These are phyloP conservation scores for Hymenopus coronatus DNA, from an alignment of 2,888 invertebrate species.

Conservation along the genomic window DNA sequence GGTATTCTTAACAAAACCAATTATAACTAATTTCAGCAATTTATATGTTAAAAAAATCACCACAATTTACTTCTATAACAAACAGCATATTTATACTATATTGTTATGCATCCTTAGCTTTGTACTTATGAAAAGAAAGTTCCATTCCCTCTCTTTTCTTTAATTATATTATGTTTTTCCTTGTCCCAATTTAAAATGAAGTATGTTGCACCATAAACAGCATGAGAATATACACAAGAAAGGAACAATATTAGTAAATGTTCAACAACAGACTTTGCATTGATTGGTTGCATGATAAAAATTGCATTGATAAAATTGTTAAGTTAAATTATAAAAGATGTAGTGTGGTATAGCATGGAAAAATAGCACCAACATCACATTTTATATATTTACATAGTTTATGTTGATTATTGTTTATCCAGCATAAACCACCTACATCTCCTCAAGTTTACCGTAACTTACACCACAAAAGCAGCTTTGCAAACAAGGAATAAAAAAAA, in stretches of 20 bases:
- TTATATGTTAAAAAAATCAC: not conserved
- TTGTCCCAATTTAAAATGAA: not conserved
- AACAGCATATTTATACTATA: not conserved
- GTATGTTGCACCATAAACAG: not conserved
- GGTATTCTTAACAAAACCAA: not conserved
- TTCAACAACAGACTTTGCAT: conserved; percentile 23
- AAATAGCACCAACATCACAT: not conserved
- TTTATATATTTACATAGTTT: not conserved
- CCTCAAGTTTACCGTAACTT: not conserved
- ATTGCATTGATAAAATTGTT: conserved; percentile 17
- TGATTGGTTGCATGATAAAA: conserved; percentile 25
- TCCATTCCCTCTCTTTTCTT: not conserved
- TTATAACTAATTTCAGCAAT: not conserved
- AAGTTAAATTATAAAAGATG: not conserved
- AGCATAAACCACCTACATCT: not conserved
- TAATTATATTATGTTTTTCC: not conserved
- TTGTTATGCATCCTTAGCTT: not conserved
- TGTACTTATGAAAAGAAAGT: not conserved
- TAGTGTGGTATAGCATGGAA: not conserved
- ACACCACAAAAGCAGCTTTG: not conserved
- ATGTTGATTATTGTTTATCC: not conserved
- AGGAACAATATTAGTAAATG: not conserved
- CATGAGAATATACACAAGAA: not conserved
- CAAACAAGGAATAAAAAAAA: not conserved
- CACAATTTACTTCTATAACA: not conserved